Evolutionary conservation across 2,113 vertebrate genomes (phyloP), one percentile per base, ranked within the genome.

Genomic region (Ochotona princeps): DNA sequence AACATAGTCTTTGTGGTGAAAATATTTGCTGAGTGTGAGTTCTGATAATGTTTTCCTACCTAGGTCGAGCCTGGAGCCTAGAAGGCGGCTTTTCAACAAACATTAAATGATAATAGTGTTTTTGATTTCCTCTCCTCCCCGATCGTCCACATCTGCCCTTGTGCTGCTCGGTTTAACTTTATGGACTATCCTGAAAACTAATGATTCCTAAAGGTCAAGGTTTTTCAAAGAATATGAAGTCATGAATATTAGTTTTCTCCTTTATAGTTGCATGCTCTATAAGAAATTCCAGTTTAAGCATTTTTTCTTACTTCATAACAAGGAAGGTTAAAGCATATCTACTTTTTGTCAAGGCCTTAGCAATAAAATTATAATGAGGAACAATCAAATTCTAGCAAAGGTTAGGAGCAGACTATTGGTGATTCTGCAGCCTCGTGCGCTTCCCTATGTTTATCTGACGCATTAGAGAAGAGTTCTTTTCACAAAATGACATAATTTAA

Each of bases 181-280:
- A 97, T 94, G 80, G 87, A 96, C 95, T 93, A 91, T 93, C 51
- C 76, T 96, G 87, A 93, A 96, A 96, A 95, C 96, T 96, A 97
- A 97, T 97, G 97, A 95, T 92, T 96, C 95, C 82, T 97, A 95
- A 97, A 97, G 95, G 95, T 97, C 96, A 97, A 93, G 85, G 51
- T 95, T 94, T 95, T 91, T 87, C 89, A 96, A 72, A 94, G 76
- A 93, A 94, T 95, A 94, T 83, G 84, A 96, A 94, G 83, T 79
- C 89, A 94, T 87, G 94, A 96, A 88, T 94, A 93, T 95, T 67
- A 75, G 74, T 88, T 96, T 95, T 96, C 89, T 89, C 49, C 14
- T 92, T 96, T 89, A 94, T 74, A 78, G 67, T 35, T 92, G 96
- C 86, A 91, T 84, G 72, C 63, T 89, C 89, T 49, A n/a, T 91